A percentile compares a stretch with the other conserved stretches of the same genome.
Conservation (phyloP, 2,797 vertebrate genomes). For the Cossypha heuglini region DNA sequence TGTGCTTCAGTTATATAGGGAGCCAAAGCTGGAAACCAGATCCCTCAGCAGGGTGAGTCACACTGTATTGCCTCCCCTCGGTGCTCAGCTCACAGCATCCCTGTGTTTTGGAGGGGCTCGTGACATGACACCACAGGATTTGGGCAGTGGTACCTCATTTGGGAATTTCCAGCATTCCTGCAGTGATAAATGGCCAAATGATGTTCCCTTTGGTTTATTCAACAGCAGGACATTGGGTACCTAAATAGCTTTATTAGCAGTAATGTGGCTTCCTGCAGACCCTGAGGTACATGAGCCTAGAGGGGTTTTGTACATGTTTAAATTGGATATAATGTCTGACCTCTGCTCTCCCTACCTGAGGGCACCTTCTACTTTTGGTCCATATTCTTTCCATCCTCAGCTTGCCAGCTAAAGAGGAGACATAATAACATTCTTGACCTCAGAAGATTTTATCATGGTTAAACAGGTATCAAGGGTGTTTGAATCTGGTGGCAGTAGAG, state of each 20-base stretch:
- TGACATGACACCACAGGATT: background rate
- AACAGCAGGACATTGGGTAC: background rate
- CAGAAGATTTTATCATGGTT: background rate
- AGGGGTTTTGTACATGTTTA: background rate
- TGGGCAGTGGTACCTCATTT: background rate
- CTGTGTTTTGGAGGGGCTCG: background rate
- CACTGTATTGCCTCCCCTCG: background rate
- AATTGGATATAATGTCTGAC: background rate
- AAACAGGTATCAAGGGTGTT: background rate
- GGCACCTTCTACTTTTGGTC: background rate
- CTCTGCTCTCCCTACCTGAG: background rate
- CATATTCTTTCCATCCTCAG: background rate
- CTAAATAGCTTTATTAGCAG: background rate
- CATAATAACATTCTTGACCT: background rate
- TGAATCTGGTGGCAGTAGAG: background rate
- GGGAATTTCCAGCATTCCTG: background rate
- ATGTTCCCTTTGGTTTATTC: background rate
- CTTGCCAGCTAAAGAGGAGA: background rate
- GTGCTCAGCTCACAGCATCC: background rate
- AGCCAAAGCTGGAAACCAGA: background rate
- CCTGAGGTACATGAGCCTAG: background rate
- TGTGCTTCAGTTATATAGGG: background rate
- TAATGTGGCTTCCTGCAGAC: background rate
- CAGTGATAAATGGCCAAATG: background rate
- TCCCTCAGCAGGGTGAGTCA: background rate